Conservation (phyloP, 1,140 invertebrate genomes). For the Orchesella cincta region DNA sequence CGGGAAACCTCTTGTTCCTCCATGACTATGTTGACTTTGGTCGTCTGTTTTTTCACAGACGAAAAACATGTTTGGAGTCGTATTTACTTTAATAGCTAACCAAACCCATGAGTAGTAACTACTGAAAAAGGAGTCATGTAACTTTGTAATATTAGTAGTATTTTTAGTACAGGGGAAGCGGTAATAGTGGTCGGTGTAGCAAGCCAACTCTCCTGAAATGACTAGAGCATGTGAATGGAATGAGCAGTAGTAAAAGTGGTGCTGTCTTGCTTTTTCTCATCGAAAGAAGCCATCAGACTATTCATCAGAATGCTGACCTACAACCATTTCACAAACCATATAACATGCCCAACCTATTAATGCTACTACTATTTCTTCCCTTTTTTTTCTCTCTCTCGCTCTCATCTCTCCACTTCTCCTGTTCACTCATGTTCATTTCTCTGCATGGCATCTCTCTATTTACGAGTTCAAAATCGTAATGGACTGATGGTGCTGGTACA, state of each 20-base stretch:
- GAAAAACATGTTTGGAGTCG: slow-evolving; percentile 16
- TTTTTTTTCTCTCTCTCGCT: neutral
- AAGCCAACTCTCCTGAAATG: neutral
- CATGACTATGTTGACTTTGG: slow-evolving; percentile 10
- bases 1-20: neutral
- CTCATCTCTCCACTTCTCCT: no score
- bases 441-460: no score
- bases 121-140: neutral
- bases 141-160: neutral
- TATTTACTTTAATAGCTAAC: slow-evolving; percentile 26
- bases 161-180: neutral
- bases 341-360: neutral
- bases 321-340: neutral
- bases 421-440: no score
- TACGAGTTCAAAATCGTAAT: neutral
- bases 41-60: neutral
- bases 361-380: neutral
- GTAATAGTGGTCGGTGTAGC: neutral
- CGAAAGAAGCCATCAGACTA: neutral
- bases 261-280: neutral
- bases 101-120: neutral
- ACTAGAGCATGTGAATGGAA: neutral
- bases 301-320: neutral
- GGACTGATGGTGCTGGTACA: neutral
- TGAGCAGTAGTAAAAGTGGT: neutral